Percentiles rank a stretch among this genome's conserved stretches.
Evolutionary conservation across 92 coral and sea anemone species (phyloP).

Genomic region (Epizoanthus rinbou): DNA sequence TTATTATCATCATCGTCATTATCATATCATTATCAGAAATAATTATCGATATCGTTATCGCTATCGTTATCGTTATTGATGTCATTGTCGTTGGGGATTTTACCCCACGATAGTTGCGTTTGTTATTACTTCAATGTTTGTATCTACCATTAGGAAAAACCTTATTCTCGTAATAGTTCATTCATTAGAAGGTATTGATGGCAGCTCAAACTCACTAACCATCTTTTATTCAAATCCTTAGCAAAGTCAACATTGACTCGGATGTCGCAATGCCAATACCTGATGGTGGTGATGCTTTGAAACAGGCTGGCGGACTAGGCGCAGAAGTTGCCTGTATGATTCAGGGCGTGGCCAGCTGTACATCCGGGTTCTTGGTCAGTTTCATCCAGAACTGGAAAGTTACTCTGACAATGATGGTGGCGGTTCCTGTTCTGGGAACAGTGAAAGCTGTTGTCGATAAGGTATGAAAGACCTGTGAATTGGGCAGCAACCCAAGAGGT

Average conservation of each 20-base stretch:
- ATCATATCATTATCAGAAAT: too few species aligned
- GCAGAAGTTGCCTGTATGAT: conserved; percentile 83
- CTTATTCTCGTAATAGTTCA: too few species aligned
- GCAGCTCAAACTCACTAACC: too few species aligned
- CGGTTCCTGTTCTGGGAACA: conserved; percentile 81
- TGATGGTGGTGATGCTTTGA: conserved; percentile 58
- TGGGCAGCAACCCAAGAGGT: too few species aligned
- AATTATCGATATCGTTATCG: too few species aligned
- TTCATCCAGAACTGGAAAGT: conserved; percentile 95
- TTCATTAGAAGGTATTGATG: too few species aligned
- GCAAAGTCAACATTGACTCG: background rate
- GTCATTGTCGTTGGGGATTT: too few species aligned
- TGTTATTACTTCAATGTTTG: too few species aligned
- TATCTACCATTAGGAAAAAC: too few species aligned
- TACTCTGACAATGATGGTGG: conserved; percentile 82
- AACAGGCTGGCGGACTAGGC: conserved; percentile 76
- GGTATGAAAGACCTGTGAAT: conserved; percentile 44
- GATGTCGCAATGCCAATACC: conserved; percentile 22
- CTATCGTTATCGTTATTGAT: too few species aligned
- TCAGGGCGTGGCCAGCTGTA: conserved; percentile 76
- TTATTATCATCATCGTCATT: too few species aligned
- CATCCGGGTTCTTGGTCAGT: conserved; percentile 88
- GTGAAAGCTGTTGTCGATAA: conserved; percentile 77
- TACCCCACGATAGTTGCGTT: too few species aligned
- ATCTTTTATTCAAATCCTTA: background rate